phyloP scores from a whole-genome alignment of 64 coral and sea anemone species.

The Platygyra sinensis region DNA sequence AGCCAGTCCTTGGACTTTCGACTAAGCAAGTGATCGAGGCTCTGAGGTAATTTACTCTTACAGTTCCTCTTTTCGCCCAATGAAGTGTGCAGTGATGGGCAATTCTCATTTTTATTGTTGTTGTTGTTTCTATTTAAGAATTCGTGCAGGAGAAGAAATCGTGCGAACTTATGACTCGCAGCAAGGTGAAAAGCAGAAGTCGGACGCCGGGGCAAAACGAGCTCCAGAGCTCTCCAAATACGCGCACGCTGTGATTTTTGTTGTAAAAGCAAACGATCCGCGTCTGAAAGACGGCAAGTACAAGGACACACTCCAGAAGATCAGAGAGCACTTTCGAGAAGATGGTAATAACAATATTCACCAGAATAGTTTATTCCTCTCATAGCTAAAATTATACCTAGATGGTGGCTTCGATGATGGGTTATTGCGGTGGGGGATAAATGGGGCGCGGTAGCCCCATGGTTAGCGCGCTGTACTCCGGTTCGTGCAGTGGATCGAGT shows the following conservation, averaged over 20 bases:
- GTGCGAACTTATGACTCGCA: conserved; percentile 14
- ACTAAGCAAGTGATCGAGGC: too few species aligned
- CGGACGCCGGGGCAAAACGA: background rate
- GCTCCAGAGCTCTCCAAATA: conserved; percentile 16
- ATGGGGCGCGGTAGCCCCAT: too few species aligned
- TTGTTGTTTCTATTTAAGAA: conserved; percentile 8
- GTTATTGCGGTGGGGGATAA: too few species aligned
- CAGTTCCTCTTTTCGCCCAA: too few species aligned
- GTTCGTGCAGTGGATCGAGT: too few species aligned
- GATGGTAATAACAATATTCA: conserved; percentile 11
- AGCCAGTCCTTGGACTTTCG: too few species aligned
- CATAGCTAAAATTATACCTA: background rate
- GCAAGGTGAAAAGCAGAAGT: background rate
- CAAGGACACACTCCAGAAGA: conserved; percentile 37
- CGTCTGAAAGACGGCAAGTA: conserved; percentile 39
- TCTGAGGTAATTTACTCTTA: too few species aligned
- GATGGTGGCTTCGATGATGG: too few species aligned
- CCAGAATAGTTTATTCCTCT: background rate
- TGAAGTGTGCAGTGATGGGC: too few species aligned
- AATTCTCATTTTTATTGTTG: background rate
- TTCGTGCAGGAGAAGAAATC: conserved; percentile 40
- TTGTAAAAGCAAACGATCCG: conserved; percentile 58
- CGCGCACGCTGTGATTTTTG: conserved; percentile 69
- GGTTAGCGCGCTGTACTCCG: too few species aligned
- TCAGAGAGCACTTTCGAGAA: conserved; percentile 41